phyloP scores from a whole-genome alignment of 2,888 invertebrate genomes.

The Andrena bucephala region DNA sequence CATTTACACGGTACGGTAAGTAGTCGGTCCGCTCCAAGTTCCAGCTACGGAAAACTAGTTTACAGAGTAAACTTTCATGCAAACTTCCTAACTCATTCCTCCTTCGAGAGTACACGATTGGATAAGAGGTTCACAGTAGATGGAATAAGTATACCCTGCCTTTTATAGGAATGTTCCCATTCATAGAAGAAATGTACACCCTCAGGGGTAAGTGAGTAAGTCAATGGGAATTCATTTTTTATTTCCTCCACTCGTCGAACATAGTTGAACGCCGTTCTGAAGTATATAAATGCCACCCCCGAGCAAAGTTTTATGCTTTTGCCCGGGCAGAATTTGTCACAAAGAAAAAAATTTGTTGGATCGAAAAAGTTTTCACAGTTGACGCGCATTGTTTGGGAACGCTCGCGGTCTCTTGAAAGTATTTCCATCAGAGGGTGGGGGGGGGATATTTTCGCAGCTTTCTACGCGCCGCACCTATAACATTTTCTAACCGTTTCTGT shows the following conservation, averaged over 20 bases:
- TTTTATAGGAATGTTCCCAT: background rate
- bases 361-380: background rate
- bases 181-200: background rate
- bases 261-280: background rate
- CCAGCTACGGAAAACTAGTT: constrained; percentile 19
- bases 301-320: background rate
- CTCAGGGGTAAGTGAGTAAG: background rate
- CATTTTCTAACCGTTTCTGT: background rate
- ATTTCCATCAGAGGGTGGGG: background rate
- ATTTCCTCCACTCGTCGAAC: background rate
- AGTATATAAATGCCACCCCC: background rate
- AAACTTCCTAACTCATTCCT: constrained; percentile 20
- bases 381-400: constrained; percentile 2
- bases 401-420: background rate
- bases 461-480: too few species aligned
- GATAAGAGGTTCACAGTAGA: background rate
- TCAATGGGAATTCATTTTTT: too few species aligned
- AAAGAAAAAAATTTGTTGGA: background rate
- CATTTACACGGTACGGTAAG: constrained; percentile 29
- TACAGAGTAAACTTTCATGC: constrained; percentile 8
- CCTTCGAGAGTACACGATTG: background rate
- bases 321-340: background rate
- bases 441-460: background rate
- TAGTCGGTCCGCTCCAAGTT: constrained; percentile 10
- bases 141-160: background rate